Conservation (phyloP, 1,140 invertebrate genomes). For the Hermetia illucens region DNA sequence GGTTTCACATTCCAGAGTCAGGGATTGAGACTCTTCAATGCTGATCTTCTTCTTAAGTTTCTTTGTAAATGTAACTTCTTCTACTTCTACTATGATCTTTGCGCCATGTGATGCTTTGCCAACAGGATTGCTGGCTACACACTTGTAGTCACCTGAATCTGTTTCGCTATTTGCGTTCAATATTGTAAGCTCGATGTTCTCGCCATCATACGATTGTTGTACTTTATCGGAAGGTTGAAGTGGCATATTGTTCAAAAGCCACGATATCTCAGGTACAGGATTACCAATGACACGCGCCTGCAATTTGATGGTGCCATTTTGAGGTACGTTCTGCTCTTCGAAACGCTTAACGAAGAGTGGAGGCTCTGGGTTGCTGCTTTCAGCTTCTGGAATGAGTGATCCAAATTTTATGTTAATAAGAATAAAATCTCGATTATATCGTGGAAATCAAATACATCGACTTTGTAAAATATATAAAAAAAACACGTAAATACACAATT, state of each 20-base stretch:
- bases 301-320: slow-evolving; percentile 64
- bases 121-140: slow-evolving; percentile 67
- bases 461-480: slow-evolving; percentile 1
- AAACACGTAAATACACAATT: background rate
- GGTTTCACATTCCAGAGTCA: slow-evolving; percentile 69
- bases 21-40: slow-evolving; percentile 56
- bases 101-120: slow-evolving; percentile 76
- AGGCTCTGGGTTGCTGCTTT: slow-evolving; percentile 54
- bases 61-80: slow-evolving; percentile 65
- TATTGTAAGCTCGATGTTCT: slow-evolving; percentile 69
- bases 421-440: background rate
- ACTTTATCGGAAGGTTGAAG: slow-evolving; percentile 59
- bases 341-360: slow-evolving; percentile 79
- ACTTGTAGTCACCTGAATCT: slow-evolving; percentile 79
- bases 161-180: slow-evolving; percentile 63
- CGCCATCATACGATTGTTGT: slow-evolving; percentile 64
- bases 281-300: slow-evolving; percentile 76
- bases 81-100: slow-evolving; percentile 68
- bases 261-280: slow-evolving; percentile 74
- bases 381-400: slow-evolving; percentile 38
- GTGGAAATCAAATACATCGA: background rate
- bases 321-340: slow-evolving; percentile 67
- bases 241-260: slow-evolving; percentile 78
- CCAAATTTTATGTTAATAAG: background rate
- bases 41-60: slow-evolving; percentile 48